phyloP scores from a whole-genome alignment of 2,888 invertebrate species.

The Sthenelais limicola region DNA sequence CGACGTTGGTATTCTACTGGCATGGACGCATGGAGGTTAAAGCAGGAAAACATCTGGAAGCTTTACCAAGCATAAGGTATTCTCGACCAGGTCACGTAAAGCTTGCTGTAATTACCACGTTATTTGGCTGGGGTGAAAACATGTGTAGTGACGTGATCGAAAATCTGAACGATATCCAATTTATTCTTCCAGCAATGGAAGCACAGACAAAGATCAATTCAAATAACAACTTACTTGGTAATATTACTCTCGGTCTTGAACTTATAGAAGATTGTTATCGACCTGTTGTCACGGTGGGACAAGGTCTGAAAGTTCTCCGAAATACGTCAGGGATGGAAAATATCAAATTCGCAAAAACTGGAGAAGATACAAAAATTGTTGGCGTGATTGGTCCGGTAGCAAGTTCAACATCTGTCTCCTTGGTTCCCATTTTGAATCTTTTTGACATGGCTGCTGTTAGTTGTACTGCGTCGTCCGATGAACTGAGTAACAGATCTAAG shows the following conservation, averaged over 20 bases:
- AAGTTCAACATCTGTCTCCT: neutral
- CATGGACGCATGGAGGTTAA: too few relatives aligned
- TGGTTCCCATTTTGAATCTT: constrained; percentile 2
- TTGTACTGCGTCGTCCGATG: constrained; percentile 9
- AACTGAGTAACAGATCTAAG: neutral
- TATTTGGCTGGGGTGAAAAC: neutral
- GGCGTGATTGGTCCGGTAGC: neutral
- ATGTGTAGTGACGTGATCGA: neutral
- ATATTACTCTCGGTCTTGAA: constrained; percentile 8
- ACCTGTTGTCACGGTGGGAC: constrained; percentile 3
- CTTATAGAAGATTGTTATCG: neutral
- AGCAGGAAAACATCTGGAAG: constrained; percentile 2
- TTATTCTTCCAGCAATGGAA: neutral
- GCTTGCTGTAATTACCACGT: neutral
- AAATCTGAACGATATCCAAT: neutral
- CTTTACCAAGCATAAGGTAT: constrained; percentile 2
- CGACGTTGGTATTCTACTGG: too few relatives aligned
- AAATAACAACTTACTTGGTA: neutral
- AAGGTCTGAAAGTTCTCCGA: constrained; percentile 6
- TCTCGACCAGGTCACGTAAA: constrained; percentile 18
- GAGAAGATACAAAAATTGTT: neutral
- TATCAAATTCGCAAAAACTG: neutral
- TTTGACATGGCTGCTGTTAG: constrained; percentile 11
- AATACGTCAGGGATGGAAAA: neutral
- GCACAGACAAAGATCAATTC: neutral